Conservation (phyloP, 2,113 vertebrate species). For the Neodontobutis hainanensis region DNA sequence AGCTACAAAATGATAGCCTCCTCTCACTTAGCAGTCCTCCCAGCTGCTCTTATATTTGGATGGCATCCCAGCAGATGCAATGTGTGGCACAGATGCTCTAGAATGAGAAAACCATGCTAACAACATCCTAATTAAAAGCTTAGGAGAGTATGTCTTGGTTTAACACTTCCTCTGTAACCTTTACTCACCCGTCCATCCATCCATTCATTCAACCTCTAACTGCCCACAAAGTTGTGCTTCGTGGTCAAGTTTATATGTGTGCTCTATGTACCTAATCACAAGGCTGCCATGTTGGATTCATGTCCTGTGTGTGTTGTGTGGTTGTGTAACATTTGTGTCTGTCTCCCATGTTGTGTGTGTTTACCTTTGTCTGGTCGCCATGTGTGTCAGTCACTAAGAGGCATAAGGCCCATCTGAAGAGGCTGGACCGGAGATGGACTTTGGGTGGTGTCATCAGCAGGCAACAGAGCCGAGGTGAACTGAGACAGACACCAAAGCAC, state of each 20-base stretch:
- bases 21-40: constrained; percentile 13
- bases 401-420: constrained; percentile 96
- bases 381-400: constrained; percentile 92
- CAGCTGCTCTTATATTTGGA: constrained; percentile 54
- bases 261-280: constrained; percentile 64
- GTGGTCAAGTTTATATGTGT: constrained; percentile 59
- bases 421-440: constrained; percentile 98
- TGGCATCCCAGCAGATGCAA: constrained; percentile 53
- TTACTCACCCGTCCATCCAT: constrained; percentile 18
- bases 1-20: constrained; percentile 7
- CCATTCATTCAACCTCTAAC: constrained; percentile 44
- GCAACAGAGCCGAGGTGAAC: constrained; percentile 98
- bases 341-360: constrained; percentile 57
- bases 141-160: constrained; percentile 50
- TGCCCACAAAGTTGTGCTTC: constrained; percentile 48
- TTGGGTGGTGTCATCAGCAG: constrained; percentile 97
- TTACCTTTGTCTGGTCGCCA: constrained; percentile 55
- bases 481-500: constrained; percentile 52
- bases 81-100: constrained; percentile 68
- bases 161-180: constrained; percentile 70
- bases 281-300: constrained; percentile 10
- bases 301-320: constrained; percentile 60
- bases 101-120: constrained; percentile 58
- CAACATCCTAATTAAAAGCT: constrained; percentile 71
- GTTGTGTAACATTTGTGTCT: constrained; percentile 65